Conservation (phyloP, 2,888 invertebrate genomes). For the Timandra comae region DNA sequence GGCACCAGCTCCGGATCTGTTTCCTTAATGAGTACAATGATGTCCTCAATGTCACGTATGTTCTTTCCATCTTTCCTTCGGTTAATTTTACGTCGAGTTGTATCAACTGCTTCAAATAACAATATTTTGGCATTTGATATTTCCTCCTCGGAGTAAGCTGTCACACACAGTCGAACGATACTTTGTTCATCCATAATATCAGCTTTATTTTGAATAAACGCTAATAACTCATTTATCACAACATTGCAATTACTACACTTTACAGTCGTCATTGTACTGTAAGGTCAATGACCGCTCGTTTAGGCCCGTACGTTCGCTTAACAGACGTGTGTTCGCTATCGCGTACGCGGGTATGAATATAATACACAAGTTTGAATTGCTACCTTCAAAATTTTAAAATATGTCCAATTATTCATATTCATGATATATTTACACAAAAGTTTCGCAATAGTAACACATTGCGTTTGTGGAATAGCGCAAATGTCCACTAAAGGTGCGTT, state of each 20-base stretch:
- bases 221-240: slow-evolving; percentile 5
- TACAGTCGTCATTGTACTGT: too few species aligned
- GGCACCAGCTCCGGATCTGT: slow-evolving; percentile 16
- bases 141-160: too few species aligned
- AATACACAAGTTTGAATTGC: too few species aligned
- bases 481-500: slow-evolving; percentile 31
- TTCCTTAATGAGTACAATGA: slow-evolving; percentile 13
- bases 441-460: slow-evolving; percentile 10
- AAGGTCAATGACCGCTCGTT: too few species aligned
- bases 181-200: slow-evolving; percentile 7
- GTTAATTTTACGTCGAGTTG: too few species aligned
- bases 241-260: slow-evolving; percentile 7
- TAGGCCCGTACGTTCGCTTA: too few species aligned
- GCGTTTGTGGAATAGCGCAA: slow-evolving; percentile 22
- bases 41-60: slow-evolving; percentile 4
- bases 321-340: too few species aligned
- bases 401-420: slow-evolving; percentile 3
- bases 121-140: neutral
- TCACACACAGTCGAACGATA: slow-evolving; percentile 2
- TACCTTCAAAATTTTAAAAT: too few species aligned
- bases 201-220: slow-evolving; percentile 1
- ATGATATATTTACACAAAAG: neutral
- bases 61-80: too few species aligned
- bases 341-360: too few species aligned
- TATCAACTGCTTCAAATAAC: neutral